phyloP scores from a whole-genome alignment of 2,797 vertebrate species.

The Glyptemys insculpta region DNA sequence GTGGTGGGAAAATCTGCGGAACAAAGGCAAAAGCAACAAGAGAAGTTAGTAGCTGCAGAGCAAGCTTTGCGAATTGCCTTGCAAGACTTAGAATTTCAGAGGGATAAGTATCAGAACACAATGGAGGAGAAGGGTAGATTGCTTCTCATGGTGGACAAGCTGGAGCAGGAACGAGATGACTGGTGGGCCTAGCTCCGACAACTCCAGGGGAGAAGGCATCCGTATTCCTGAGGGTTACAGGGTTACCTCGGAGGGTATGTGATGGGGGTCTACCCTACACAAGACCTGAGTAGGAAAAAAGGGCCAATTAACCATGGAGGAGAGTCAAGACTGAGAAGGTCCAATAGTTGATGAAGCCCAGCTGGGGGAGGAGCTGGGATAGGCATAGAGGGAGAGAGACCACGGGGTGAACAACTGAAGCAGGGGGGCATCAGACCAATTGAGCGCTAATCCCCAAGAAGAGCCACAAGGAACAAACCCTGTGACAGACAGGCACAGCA shows the following conservation, averaged over 20 bases:
- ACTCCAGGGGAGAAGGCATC: not conserved
- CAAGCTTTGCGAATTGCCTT: not conserved
- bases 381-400: no score
- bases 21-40: no score
- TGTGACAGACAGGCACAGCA: not conserved
- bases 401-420: no score
- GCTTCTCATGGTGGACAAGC: not conserved
- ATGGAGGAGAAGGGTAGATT: not conserved
- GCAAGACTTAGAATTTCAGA: not conserved
- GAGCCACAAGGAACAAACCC: not conserved
- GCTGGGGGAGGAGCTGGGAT: no score
- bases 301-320: no score
- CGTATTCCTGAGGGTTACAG: not conserved
- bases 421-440: no score
- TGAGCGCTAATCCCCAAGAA: no score
- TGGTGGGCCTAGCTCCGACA: not conserved
- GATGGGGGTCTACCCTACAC: no score
- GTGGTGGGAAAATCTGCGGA: no score
- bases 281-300: not conserved
- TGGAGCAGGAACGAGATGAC: not conserved
- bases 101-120: not conserved
- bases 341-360: no score
- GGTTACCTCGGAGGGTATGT: not conserved
- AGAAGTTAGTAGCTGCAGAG: not conserved
- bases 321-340: no score